Evolutionary conservation across 92 coral and sea anemone genomes (phyloP), one percentile per base, ranked within the genome.

Genomic region (Phymanthus crucifer): DNA sequence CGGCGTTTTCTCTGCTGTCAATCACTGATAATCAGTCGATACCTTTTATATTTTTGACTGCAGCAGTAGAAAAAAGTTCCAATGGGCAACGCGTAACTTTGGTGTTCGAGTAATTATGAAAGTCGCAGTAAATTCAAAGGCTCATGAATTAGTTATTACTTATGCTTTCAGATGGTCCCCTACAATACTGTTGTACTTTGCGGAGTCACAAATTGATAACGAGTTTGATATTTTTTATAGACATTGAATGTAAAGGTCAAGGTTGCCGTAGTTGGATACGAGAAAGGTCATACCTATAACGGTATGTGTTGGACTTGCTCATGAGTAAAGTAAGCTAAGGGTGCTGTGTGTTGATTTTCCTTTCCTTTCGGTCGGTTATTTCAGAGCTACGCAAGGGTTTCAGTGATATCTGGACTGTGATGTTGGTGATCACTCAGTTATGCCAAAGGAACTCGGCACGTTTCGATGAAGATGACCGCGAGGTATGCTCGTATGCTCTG

Each of bases 401-500:
- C n/a, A 86, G 87, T 47, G 91, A 89, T 17, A 86, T 93, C 23
- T 89, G 94, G 83, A 85, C 93, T n/a, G 93, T 90, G 0, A 82
- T 95, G 78, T 61, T 93, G 13, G 97, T 93, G 50, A 82, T 95
- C 23, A 91, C 92, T 61, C 98, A 94, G 70, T 43, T 95, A 76
- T 95, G 98, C 66, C 98, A 95, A 76, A 86, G 98, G 75, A 95
- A 95, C 78, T 95, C 98, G 46, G 86, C 93, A 48, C 78, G 97
- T 38, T 87, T 95, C 70, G 98, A 95, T 24, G 98, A 95, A 78
- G 89, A 76, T 29, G 98, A 95, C 70, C 82, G 98, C 72, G 98
- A 95, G 91, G 98, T 95, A 72, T 37, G 74, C 3, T 43, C 8
- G 32, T 9, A n/a, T n/a, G n/a, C n/a, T n/a, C n/a, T n/a, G n/a